Evolutionary conservation across 2,888 invertebrate species (phyloP).

Genomic region (Drosophila mimica): DNA sequence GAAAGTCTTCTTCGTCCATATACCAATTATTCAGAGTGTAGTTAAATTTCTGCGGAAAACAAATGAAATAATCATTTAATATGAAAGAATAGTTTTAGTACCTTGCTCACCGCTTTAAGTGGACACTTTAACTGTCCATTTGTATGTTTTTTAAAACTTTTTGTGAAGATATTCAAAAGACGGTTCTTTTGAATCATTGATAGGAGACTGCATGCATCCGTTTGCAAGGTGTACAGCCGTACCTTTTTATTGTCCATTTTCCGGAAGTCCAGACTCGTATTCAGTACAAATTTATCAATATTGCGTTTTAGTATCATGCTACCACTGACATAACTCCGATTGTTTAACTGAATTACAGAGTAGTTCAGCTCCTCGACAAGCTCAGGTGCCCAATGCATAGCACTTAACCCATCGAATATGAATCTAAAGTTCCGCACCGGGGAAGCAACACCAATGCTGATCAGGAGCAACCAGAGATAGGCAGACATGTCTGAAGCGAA

Average conservation of each 20-base stretch:
- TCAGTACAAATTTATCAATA: slow-evolving; percentile 9
- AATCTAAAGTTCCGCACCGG: slow-evolving; percentile 18
- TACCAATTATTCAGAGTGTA: slow-evolving; percentile 33
- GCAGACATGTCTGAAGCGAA: slow-evolving; percentile 19
- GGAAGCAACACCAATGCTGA: not conserved
- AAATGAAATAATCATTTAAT: not conserved
- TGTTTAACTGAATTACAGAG: slow-evolving; percentile 4
- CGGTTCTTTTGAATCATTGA: slow-evolving; percentile 21
- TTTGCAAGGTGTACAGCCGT: slow-evolving; percentile 19
- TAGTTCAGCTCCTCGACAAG: slow-evolving; percentile 7
- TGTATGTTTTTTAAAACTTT: slow-evolving; percentile 9
- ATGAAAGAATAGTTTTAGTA: not conserved
- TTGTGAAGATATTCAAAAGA: slow-evolving; percentile 3
- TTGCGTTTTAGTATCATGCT: slow-evolving; percentile 7
- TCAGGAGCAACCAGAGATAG: slow-evolving; percentile 4
- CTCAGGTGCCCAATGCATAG: slow-evolving; percentile 18
- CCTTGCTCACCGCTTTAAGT: slow-evolving; percentile 20
- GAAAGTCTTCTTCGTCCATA: slow-evolving; percentile 51
- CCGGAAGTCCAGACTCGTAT: slow-evolving; percentile 45
- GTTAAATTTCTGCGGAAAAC: slow-evolving; percentile 13
- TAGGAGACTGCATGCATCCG: slow-evolving; percentile 26
- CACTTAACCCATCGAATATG: slow-evolving; percentile 7
- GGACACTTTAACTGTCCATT: slow-evolving; percentile 17
- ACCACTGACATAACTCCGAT: slow-evolving; percentile 28
- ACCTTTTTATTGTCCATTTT: slow-evolving; percentile 14